Evolutionary conservation across 1,140 invertebrate genomes (phyloP).

Genomic region (Mya arenaria): DNA sequence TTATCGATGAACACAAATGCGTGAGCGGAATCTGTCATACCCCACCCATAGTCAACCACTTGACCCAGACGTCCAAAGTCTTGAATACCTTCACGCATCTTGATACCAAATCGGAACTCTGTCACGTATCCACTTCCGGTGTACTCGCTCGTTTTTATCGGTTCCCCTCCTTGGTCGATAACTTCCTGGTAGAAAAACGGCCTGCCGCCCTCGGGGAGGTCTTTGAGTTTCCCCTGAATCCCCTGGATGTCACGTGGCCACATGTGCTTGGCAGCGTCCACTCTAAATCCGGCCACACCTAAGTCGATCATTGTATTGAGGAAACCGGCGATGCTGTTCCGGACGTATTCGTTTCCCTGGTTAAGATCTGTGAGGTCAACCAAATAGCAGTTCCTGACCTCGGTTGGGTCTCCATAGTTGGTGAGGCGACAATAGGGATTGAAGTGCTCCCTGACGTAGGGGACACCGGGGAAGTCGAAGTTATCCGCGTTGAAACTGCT

Average conservation of each 20-base stretch:
- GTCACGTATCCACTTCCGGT: conserved; percentile 85
- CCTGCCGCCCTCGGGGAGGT: conserved; percentile 48
- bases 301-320: conserved; percentile 84
- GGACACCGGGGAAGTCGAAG: conserved; percentile 81
- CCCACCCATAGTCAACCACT: conserved; percentile 67
- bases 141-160: conserved; percentile 82
- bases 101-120: conserved; percentile 85
- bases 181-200: conserved; percentile 89
- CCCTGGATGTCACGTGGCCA: conserved; percentile 67
- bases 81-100: conserved; percentile 35
- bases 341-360: conserved; percentile 85
- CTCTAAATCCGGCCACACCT: conserved; percentile 88
- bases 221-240: conserved; percentile 81
- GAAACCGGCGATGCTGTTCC: conserved; percentile 86
- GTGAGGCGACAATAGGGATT: conserved; percentile 75
- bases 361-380: conserved; percentile 88
- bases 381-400: conserved; percentile 87
- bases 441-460: conserved; percentile 77
- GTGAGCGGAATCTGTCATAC: conserved; percentile 70
- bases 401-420: conserved; percentile 67
- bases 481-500: conserved; percentile 74
- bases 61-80: conserved; percentile 1
- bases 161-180: conserved; percentile 87
- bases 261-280: conserved; percentile 73
- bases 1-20: conserved; percentile 81